A percentile compares a stretch with the other conserved stretches of the same genome.
Evolutionary conservation across 2,113 vertebrate species (phyloP).

Genomic region (Passer domesticus): DNA sequence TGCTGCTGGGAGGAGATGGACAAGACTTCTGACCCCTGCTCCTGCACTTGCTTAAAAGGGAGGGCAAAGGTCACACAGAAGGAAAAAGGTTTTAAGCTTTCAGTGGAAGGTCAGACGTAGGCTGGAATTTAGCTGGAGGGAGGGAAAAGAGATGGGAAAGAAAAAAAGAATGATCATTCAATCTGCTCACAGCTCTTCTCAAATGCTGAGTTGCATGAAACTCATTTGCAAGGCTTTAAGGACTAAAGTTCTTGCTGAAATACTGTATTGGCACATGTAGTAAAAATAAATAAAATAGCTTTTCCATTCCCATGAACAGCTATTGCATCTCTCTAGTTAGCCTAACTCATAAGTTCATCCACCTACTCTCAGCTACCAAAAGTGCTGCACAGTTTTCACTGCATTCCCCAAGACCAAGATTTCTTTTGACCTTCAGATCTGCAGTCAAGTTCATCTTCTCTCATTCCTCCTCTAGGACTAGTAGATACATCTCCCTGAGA

Average conservation of each 20-base stretch:
- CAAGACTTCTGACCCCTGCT: neutral
- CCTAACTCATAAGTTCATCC: neutral
- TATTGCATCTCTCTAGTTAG: neutral
- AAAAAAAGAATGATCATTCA: neutral
- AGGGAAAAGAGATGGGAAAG: neutral
- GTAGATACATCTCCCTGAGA: neutral
- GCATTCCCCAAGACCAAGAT: neutral
- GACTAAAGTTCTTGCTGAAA: neutral
- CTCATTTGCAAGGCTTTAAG: neutral
- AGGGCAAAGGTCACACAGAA: neutral
- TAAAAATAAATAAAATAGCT: neutral
- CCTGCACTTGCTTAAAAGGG: neutral
- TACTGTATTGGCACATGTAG: neutral
- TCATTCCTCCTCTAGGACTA: neutral
- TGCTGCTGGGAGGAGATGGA: neutral
- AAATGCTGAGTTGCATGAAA: neutral
- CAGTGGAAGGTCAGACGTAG: neutral
- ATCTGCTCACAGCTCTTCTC: neutral
- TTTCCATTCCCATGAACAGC: neutral
- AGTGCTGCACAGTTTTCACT: neutral
- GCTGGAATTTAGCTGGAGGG: slow-evolving; percentile 2
- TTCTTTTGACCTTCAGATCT: neutral
- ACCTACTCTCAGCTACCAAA: neutral
- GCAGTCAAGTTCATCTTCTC: neutral
- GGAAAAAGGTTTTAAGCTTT: neutral